Evolutionary conservation across 1,140 invertebrate genomes (phyloP), one percentile per base, ranked within the genome.

Genomic region (Pygmarrhopalites habei): DNA sequence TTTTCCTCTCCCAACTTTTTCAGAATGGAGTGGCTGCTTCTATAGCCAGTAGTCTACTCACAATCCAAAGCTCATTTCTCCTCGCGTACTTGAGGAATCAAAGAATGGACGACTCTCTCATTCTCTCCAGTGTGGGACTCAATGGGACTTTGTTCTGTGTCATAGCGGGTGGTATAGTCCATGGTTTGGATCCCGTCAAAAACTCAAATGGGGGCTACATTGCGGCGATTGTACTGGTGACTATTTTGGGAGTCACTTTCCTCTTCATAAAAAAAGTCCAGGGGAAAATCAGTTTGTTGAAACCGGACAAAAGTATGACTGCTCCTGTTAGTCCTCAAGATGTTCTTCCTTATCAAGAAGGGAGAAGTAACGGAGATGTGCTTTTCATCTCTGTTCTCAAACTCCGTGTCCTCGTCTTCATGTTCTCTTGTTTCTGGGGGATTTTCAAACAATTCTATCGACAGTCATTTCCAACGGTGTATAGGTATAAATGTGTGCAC

Each of bases 1-100:
- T n/a, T n/a, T n/a, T n/a, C n/a, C n/a, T n/a, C n/a, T n/a, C n/a
- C n/a, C n/a, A 21, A n/a, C n/a, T 52, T 52, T 2, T 10, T 5
- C 21, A 56, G 53, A 56, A 21, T 39, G 53, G 53, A 35, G 17
- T 56, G 2, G 53, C 28, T 2, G 53, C 53, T 26, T 56, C 53
- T 21, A 35, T 56, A 3, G 26, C 12, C 4, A 56, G 53, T 35
- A n/a, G 28, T 4, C 23, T 56, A 12, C 23, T 56, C 10, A 21
- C 53, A 7, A 35, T 56, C 23, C 53, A 30, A 56, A 17, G 10
- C n/a, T 56, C 53, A 17, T 56, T 56, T 39, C 3, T 56, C 2
- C 30, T 56, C 14, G 12, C 12, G 7, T 56, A 35, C 21, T 39
- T 56, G 21, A 32, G 30, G 14, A 14, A 19, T 3, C 5, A 28